These are phyloP conservation scores for Ophioninae sp. DNA, from an alignment of 2,888 invertebrate species.

Conservation along the genomic window DNA sequence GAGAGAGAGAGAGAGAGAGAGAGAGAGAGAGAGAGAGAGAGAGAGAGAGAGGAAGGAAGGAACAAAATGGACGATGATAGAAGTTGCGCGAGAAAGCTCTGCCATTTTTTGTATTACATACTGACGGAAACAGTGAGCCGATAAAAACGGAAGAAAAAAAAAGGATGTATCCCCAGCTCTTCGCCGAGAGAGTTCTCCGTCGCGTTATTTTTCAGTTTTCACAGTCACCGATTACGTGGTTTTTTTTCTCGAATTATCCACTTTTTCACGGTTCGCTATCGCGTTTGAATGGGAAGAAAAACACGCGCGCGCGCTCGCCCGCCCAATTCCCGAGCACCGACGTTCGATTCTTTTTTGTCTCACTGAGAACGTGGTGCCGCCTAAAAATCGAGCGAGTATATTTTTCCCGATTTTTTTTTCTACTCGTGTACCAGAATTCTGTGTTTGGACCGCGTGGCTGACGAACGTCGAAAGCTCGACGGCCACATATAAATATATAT, in stretches of 20 bases:
- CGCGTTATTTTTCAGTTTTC: conserved; percentile 47
- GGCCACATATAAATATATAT: conserved; percentile 15
- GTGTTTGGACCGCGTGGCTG: neutral
- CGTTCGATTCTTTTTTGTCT: conserved; percentile 1
- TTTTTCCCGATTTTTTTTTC: neutral
- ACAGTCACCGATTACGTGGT: conserved; percentile 41
- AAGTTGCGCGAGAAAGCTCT: neutral
- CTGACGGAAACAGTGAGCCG: conserved; percentile 37
- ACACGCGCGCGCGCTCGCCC: neutral
- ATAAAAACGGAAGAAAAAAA: conserved; percentile 35
- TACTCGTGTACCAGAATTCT: conserved; percentile 7
- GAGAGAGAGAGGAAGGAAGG: neutral
- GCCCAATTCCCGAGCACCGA: neutral
- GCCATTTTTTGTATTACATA: conserved; percentile 33
- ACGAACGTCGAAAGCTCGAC: neutral
- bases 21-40: neutral
- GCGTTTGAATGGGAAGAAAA: conserved; percentile 23
- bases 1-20: too few relatives aligned
- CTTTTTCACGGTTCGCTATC: conserved; percentile 26
- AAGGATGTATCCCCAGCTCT: conserved; percentile 22
- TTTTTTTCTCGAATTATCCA: conserved; percentile 27
- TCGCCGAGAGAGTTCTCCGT: conserved; percentile 15
- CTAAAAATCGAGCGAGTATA: conserved; percentile 8
- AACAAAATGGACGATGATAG: neutral
- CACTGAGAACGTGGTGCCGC: neutral